These are phyloP conservation scores for Gadus chalcogrammus DNA, from an alignment of 2,113 vertebrate genomes.

Conservation along the genomic window DNA sequence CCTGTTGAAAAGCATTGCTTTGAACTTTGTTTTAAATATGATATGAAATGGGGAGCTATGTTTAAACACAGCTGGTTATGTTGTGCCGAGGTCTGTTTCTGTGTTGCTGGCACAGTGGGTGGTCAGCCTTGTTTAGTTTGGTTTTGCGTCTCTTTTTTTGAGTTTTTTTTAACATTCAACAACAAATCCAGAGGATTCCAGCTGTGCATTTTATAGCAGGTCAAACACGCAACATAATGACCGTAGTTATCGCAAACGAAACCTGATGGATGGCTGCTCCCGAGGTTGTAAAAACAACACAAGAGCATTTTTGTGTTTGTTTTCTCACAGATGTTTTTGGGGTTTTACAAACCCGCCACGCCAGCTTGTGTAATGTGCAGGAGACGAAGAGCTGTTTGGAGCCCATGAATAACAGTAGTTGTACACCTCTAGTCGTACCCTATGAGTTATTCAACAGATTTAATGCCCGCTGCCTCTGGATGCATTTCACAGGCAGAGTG, in stretches of 20 bases:
- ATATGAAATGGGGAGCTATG: too few species aligned
- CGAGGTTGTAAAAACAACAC: conserved; percentile 19
- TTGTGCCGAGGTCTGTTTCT: too few species aligned
- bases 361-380: conserved; percentile 42
- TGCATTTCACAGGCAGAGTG: conserved; percentile 60
- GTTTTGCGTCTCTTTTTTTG: background rate
- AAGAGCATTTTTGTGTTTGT: conserved; percentile 1
- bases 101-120: too few species aligned
- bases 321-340: conserved; percentile 14
- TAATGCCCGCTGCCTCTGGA: conserved; percentile 56
- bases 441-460: conserved; percentile 58
- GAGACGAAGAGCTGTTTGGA: conserved; percentile 58
- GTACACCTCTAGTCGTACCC: conserved; percentile 55
- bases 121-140: too few species aligned
- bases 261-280: background rate
- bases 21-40: too few species aligned
- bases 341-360: conserved; percentile 25
- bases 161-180: background rate
- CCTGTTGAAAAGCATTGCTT: too few species aligned
- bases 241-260: background rate
- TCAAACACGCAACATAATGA: background rate
- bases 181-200: background rate
- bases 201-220: background rate
- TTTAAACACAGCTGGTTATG: too few species aligned
- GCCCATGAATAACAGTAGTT: conserved; percentile 61